These are phyloP conservation scores for Tenthredo distinguenda DNA, from an alignment of 2,888 invertebrate species.

Conservation along the genomic window DNA sequence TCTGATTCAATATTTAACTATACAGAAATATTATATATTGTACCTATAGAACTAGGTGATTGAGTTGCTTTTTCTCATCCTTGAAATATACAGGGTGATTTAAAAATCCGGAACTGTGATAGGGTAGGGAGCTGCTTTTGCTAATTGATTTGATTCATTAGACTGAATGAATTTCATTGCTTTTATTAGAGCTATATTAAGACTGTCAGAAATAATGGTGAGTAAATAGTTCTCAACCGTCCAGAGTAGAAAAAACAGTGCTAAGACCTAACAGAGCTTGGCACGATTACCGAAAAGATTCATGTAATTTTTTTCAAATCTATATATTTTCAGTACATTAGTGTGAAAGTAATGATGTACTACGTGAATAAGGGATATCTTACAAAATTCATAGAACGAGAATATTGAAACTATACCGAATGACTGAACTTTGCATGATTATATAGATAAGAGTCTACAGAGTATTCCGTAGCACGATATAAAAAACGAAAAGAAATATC, in stretches of 20 bases:
- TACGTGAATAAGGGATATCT: conserved; percentile 1
- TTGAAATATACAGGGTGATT: conserved; percentile 51
- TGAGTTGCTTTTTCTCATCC: conserved; percentile 37
- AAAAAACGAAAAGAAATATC: conserved; percentile 19
- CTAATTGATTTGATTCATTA: conserved; percentile 16
- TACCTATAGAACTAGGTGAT: conserved; percentile 51
- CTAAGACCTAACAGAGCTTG: conserved; percentile 15
- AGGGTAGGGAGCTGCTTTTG: not conserved
- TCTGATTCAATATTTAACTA: conserved; percentile 54
- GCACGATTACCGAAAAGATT: not conserved
- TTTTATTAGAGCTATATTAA: conserved; percentile 18
- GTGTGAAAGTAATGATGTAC: conserved; percentile 9
- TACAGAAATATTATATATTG: conserved; percentile 59
- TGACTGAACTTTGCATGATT: not conserved
- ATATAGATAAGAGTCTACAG: conserved; percentile 24
- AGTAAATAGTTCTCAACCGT: conserved; percentile 31
- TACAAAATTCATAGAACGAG: conserved; percentile 2
- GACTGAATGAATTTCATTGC: not conserved
- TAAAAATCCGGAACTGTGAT: conserved; percentile 45
- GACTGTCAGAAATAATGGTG: conserved; percentile 20
- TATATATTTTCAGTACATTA: not conserved
- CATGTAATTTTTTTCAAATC: not conserved
- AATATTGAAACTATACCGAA: conserved; percentile 7
- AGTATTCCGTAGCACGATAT: conserved; percentile 12
- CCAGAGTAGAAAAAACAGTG: conserved; percentile 10